Conservation (phyloP, 2,113 vertebrate genomes). For the Cromileptes altivelis region DNA sequence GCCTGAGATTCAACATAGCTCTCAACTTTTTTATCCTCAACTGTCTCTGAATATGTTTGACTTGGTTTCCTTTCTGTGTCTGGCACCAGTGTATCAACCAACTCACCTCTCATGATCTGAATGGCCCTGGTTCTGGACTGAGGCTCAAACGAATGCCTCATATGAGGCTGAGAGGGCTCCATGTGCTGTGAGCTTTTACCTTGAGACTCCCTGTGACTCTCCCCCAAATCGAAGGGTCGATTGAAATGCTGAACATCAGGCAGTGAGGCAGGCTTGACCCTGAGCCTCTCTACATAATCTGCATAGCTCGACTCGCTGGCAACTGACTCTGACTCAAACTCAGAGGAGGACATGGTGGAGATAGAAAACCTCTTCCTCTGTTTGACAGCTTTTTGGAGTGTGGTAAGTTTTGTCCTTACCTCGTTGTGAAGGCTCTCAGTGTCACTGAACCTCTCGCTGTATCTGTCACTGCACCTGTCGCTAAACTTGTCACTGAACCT, state of each 20-base stretch:
- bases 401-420: slow-evolving; percentile 90
- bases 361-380: slow-evolving; percentile 87
- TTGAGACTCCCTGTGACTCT: slow-evolving; percentile 62
- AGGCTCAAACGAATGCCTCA: slow-evolving; percentile 84
- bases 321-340: slow-evolving; percentile 84
- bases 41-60: slow-evolving; percentile 6
- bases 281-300: slow-evolving; percentile 81
- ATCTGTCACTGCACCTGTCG: slow-evolving; percentile 84
- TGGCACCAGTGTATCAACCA: slow-evolving; percentile 43
- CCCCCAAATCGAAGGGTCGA: slow-evolving; percentile 63
- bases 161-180: slow-evolving; percentile 43
- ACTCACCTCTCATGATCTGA: slow-evolving; percentile 81
- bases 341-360: slow-evolving; percentile 86
- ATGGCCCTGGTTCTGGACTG: slow-evolving; percentile 82
- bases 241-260: slow-evolving; percentile 73
- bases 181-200: slow-evolving; percentile 59
- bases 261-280: slow-evolving; percentile 72
- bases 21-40: slow-evolving; percentile 18
- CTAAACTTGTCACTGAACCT: slow-evolving; percentile 85
- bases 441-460: slow-evolving; percentile 85
- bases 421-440: slow-evolving; percentile 92
- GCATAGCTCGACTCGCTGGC: slow-evolving; percentile 82
- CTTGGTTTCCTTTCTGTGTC: slow-evolving; percentile 30
- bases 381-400: slow-evolving; percentile 88
- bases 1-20: slow-evolving; percentile 38